Evolutionary conservation across 1,140 invertebrate genomes (phyloP).

Genomic region (Dinoponera quadriceps): DNA sequence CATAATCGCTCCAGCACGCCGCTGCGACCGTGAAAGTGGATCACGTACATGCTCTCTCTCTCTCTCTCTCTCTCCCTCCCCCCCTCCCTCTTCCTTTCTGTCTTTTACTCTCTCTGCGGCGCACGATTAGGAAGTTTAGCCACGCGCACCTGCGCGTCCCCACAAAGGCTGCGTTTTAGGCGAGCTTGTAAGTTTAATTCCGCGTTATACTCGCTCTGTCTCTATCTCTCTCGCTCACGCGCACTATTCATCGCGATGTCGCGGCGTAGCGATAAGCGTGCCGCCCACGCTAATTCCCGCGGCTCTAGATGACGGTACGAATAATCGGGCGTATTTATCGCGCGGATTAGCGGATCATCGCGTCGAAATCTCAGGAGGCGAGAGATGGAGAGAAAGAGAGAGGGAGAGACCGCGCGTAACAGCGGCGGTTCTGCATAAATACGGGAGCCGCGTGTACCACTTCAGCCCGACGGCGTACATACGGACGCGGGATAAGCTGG

Average conservation of each 20-base stretch:
- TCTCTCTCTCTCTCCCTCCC: too few species aligned
- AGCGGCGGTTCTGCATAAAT: conserved; percentile 31
- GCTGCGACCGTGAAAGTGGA: conserved; percentile 27
- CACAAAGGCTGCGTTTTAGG: conserved; percentile 8
- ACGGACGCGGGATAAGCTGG: conserved; percentile 36
- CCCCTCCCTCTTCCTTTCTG: too few species aligned
- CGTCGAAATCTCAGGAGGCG: neutral
- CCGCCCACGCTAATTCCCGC: neutral
- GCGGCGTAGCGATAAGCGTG: neutral
- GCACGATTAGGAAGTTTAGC: conserved; percentile 42
- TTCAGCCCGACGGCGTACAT: conserved; percentile 40
- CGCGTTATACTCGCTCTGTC: neutral
- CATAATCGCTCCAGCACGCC: conserved; percentile 67
- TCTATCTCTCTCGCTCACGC: too few species aligned
- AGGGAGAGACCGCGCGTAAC: neutral
- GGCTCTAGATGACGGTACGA: neutral
- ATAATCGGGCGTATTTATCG: conserved; percentile 4
- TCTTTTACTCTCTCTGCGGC: too few species aligned
- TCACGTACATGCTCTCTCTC: neutral
- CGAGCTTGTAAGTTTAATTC: conserved; percentile 7
- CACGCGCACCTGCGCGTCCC: conserved; percentile 10
- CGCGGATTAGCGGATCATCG: neutral
- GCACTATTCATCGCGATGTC: conserved; percentile 2
- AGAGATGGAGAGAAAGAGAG: too few species aligned
- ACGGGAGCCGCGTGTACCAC: conserved; percentile 30